These are phyloP conservation scores for Conus ventricosus DNA, from an alignment of 1,140 invertebrate species.

Conservation along the genomic window DNA sequence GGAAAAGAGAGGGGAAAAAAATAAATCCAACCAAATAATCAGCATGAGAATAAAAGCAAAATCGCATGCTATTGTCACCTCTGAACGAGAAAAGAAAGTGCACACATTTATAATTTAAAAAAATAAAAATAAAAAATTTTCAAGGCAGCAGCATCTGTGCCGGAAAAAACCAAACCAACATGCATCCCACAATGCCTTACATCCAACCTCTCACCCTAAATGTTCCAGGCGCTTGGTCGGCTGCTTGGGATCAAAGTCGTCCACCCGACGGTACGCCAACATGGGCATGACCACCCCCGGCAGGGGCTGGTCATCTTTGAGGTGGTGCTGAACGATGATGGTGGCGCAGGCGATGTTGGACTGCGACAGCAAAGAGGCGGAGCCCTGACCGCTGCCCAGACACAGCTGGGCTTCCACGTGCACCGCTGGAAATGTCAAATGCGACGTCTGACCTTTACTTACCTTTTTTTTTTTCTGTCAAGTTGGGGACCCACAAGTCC, in stretches of 20 bases:
- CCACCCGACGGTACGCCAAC: slow-evolving; percentile 51
- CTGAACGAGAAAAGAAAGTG: no score
- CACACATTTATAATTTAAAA: no score
- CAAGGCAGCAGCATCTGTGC: no score
- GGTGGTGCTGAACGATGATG: slow-evolving; percentile 32
- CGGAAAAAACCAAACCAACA: no score
- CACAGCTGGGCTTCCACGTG: slow-evolving; percentile 50
- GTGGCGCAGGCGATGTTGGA: slow-evolving; percentile 26
- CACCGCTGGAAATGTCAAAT: slow-evolving; percentile 37
- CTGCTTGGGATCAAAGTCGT: slow-evolving; percentile 55
- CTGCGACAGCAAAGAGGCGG: slow-evolving; percentile 37
- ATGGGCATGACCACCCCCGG: slow-evolving; percentile 42
- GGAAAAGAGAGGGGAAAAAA: no score
- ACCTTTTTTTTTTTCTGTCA: not conserved
- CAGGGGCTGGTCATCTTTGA: slow-evolving; percentile 19
- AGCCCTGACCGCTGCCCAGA: slow-evolving; percentile 26
- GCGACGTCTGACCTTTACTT: not conserved
- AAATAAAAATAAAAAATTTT: no score
- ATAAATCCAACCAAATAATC: no score
- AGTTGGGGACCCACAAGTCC: no score
- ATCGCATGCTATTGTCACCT: no score
- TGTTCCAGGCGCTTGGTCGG: slow-evolving; percentile 45
- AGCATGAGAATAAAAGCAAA: no score
- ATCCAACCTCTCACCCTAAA: slow-evolving; percentile 46
- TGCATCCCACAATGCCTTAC: no score